Percentiles rank a stretch among this genome's conserved stretches.
These are phyloP conservation scores for Prorops nasuta DNA, from an alignment of 1,140 invertebrate genomes.

Conservation along the genomic window DNA sequence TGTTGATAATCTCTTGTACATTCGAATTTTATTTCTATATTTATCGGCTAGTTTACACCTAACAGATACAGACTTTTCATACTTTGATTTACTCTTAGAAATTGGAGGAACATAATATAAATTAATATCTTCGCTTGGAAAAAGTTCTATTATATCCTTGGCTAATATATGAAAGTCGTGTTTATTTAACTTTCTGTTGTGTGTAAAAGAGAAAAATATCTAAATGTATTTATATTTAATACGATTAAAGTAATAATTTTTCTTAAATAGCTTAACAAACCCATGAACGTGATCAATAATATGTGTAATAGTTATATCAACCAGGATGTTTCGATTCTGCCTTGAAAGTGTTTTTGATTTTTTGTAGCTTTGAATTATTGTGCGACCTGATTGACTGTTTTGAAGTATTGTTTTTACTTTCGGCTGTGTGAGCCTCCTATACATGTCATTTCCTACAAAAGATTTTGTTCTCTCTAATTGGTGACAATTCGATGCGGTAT, in stretches of 20 bases:
- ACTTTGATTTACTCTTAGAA: not conserved
- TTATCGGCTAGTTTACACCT: not conserved
- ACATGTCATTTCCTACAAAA: not conserved
- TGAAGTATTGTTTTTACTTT: not conserved
- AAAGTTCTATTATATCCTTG: not conserved
- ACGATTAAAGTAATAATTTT: not conserved
- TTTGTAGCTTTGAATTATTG: not conserved
- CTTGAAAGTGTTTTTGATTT: not conserved
- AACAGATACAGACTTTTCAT: not conserved
- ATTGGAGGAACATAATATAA: not conserved
- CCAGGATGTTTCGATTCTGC: not conserved
- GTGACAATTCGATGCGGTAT: not conserved
- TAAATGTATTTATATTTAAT: not conserved
- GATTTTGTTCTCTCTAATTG: not conserved
- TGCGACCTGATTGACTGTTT: not conserved
- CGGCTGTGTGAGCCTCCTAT: no score
- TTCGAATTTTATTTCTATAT: not conserved
- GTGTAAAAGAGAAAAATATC: not conserved
- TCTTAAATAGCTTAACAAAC: not conserved
- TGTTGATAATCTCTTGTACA: not conserved
- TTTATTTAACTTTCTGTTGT: not conserved
- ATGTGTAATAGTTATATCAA: not conserved
- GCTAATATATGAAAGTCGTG: not conserved
- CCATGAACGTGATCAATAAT: not conserved
- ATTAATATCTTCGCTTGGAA: not conserved